These are phyloP conservation scores for Papilio gigon DNA, from an alignment of 2,888 invertebrate genomes.

Conservation along the genomic window DNA sequence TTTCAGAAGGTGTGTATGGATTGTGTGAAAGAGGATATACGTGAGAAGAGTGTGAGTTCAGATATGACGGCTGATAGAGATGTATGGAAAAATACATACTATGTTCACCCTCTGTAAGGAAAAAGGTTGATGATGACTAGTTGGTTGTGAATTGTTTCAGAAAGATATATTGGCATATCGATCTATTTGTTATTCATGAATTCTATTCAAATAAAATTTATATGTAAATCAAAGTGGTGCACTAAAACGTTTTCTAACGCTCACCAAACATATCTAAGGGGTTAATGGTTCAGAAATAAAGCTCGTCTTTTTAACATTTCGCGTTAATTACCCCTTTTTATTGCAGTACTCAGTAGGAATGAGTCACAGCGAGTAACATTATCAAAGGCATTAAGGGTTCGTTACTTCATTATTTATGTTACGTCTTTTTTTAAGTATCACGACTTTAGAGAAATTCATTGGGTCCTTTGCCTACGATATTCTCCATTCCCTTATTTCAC, in stretches of 20 bases:
- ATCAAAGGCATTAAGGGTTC: slow-evolving; percentile 10
- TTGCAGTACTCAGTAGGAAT: slow-evolving; percentile 19
- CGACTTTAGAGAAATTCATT: not conserved
- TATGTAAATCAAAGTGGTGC: slow-evolving; percentile 5
- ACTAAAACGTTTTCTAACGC: not conserved
- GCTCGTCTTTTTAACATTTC: slow-evolving; percentile 22
- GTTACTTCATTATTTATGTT: slow-evolving; percentile 18
- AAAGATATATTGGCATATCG: too few relatives aligned
- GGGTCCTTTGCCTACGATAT: not conserved
- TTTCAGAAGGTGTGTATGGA: too few relatives aligned
- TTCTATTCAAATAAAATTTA: not conserved
- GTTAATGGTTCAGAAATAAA: slow-evolving; percentile 18
- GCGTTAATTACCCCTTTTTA: slow-evolving; percentile 25
- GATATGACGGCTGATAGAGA: too few relatives aligned
- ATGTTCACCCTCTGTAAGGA: too few relatives aligned
- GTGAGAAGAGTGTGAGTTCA: too few relatives aligned
- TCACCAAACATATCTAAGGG: slow-evolving; percentile 13
- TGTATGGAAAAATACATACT: too few relatives aligned
- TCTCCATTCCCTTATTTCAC: not conserved
- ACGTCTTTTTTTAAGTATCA: slow-evolving; percentile 4
- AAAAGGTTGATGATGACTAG: too few relatives aligned
- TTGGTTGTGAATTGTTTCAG: too few relatives aligned
- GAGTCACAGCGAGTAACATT: slow-evolving; percentile 7
- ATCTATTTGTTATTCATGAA: not conserved
- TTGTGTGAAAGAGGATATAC: too few relatives aligned